Percentiles rank a stretch among this genome's conserved stretches.
Evolutionary conservation across 2,888 invertebrate species (phyloP).

Genomic region (Acleris literana): DNA sequence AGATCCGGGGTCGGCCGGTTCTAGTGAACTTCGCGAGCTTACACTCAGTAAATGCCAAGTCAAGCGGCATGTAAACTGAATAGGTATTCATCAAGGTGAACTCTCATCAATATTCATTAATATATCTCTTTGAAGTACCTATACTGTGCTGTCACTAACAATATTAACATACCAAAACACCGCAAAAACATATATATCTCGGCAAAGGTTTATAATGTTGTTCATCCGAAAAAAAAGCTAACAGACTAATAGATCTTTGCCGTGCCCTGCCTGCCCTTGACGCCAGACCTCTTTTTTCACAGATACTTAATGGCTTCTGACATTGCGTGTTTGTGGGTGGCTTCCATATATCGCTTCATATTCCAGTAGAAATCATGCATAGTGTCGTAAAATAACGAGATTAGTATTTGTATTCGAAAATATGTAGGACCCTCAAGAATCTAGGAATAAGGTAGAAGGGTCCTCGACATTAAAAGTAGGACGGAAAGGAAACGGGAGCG

Average conservation of each 20-base stretch:
- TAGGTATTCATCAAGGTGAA: background rate
- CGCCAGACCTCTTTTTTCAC: slow-evolving; percentile 28
- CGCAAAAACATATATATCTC: background rate
- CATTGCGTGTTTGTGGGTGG: slow-evolving; percentile 27
- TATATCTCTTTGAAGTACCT: background rate
- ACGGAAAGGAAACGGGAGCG: slow-evolving; percentile 44
- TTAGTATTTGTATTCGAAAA: background rate
- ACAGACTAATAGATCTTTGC: slow-evolving; percentile 30
- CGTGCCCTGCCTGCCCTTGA: slow-evolving; percentile 31
- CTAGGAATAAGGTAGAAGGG: slow-evolving; percentile 32
- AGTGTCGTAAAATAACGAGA: no score
- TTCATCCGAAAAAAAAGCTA: slow-evolving; percentile 4
- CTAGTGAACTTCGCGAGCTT: slow-evolving; percentile 8
- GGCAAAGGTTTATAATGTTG: slow-evolving; percentile 2
- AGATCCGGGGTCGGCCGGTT: slow-evolving; percentile 13
- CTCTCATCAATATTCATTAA: slow-evolving; percentile 2
- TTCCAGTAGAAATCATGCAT: background rate
- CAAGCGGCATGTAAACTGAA: background rate
- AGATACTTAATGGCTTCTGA: slow-evolving; percentile 28
- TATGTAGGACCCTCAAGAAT: slow-evolving; percentile 10
- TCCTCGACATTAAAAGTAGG: slow-evolving; percentile 44
- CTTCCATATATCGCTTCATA: slow-evolving; percentile 21
- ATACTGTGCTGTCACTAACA: background rate
- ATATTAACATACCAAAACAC: background rate
- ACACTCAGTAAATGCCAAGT: slow-evolving; percentile 22